These are phyloP conservation scores for Buceros bicornis DNA, from an alignment of 2,797 vertebrate species.

Conservation along the genomic window DNA sequence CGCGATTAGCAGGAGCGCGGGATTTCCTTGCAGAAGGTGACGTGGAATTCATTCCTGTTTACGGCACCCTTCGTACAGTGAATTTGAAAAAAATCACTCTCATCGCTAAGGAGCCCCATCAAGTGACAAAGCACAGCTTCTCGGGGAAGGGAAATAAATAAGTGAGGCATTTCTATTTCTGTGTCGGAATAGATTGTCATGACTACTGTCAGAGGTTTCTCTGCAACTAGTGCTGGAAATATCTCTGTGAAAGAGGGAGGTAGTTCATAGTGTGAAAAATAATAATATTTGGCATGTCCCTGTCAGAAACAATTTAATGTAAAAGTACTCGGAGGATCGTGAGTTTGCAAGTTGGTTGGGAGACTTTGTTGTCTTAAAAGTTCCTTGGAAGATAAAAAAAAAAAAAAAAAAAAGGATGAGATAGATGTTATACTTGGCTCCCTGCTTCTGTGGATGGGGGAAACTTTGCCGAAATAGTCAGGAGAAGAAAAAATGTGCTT, in stretches of 20 bases:
- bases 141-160: conserved; percentile 29
- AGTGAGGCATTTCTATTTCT: conserved; percentile 53
- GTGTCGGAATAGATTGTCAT: conserved; percentile 41
- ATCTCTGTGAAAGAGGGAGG: conserved; percentile 25
- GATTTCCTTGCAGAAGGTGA: background rate
- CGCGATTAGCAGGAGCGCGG: background rate
- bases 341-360: conserved; percentile 13
- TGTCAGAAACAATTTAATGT: conserved; percentile 61
- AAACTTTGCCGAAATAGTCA: conserved; percentile 32
- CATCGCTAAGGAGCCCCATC: background rate
- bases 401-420: background rate
- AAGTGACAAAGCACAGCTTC: conserved; percentile 21
- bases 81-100: background rate
- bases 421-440: conserved; percentile 42
- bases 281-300: conserved; percentile 71
- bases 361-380: conserved; percentile 42
- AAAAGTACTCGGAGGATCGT: background rate
- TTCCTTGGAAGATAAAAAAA: conserved; percentile 7
- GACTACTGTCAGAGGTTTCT: conserved; percentile 58
- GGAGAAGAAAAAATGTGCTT: conserved; percentile 26
- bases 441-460: background rate
- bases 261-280: conserved; percentile 55
- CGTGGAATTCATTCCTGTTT: background rate
- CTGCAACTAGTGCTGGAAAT: conserved; percentile 33
- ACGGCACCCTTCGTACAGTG: background rate